Percentiles rank a stretch among this genome's conserved stretches.
Conservation (phyloP, 2,797 vertebrate genomes). For the Agapornis canus region DNA sequence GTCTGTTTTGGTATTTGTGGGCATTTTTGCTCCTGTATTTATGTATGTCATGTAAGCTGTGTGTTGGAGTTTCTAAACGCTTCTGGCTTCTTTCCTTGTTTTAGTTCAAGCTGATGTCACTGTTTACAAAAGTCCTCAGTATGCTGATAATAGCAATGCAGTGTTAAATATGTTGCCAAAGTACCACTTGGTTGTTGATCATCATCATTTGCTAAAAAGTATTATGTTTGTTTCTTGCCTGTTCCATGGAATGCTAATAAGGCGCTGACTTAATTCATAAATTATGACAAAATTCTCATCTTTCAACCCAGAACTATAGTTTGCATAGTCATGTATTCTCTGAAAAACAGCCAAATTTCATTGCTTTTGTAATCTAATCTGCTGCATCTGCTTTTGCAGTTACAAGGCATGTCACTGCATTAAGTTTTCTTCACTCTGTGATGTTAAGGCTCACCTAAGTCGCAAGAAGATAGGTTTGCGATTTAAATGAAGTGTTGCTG, state of each 20-base stretch:
- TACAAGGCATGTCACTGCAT: not conserved
- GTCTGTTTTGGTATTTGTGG: conserved; percentile 61
- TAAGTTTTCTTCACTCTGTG: not conserved
- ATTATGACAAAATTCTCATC: not conserved
- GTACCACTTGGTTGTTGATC: not conserved
- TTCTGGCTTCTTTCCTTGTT: conserved; percentile 65
- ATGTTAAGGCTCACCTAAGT: not conserved
- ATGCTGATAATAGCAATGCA: conserved; percentile 76
- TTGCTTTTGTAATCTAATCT: not conserved
- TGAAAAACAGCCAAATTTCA: not conserved
- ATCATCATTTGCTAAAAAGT: not conserved
- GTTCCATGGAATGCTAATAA: conserved; percentile 10
- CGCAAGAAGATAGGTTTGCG: not conserved
- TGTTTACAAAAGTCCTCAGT: conserved; percentile 74
- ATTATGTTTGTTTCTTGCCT: not conserved
- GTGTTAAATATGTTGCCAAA: conserved; percentile 14
- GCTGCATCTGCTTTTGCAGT: not conserved
- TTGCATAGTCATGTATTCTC: not conserved
- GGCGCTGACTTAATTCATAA: not conserved
- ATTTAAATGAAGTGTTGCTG: not conserved
- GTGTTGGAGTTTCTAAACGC: conserved; percentile 55
- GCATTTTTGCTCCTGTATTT: not conserved
- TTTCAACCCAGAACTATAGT: not conserved
- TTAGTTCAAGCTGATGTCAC: conserved; percentile 47
- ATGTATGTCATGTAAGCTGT: conserved; percentile 59